phyloP scores from a whole-genome alignment of 1,140 invertebrate species.

The Hesperophylax magnus region DNA sequence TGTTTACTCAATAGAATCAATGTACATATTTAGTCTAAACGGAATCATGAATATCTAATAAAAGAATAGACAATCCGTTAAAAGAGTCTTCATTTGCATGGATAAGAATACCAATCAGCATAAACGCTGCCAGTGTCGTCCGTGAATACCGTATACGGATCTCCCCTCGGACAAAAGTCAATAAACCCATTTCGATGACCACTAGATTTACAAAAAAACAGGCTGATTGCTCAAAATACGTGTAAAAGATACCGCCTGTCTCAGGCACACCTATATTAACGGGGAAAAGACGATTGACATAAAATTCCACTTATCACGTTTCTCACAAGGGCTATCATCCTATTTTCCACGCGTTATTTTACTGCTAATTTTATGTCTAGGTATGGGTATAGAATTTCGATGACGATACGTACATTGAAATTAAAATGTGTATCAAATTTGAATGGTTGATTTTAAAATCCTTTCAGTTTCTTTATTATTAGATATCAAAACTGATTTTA shows the following conservation, averaged over 20 bases:
- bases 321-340: no score
- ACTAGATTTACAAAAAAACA: conserved; percentile 27
- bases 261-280: conserved; percentile 34
- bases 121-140: conserved; percentile 11
- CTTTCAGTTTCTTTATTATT: not conserved
- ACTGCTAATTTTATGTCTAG: no score
- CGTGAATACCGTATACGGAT: not conserved
- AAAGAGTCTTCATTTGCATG: not conserved
- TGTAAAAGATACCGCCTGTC: not conserved
- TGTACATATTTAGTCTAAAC: no score
- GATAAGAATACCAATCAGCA: not conserved
- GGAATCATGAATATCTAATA: no score
- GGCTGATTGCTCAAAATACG: conserved; percentile 20
- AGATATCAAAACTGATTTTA: no score
- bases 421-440: not conserved
- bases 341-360: no score
- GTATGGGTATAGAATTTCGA: no score
- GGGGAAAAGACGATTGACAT: conserved; percentile 34
- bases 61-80: no score
- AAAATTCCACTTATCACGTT: conserved; percentile 28
- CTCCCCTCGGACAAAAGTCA: conserved; percentile 27
- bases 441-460: not conserved
- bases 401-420: no score
- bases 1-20: no score
- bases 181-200: conserved; percentile 40